Evolutionary conservation across 2,888 invertebrate genomes (phyloP).

Genomic region (Eupithecia abbreviata): DNA sequence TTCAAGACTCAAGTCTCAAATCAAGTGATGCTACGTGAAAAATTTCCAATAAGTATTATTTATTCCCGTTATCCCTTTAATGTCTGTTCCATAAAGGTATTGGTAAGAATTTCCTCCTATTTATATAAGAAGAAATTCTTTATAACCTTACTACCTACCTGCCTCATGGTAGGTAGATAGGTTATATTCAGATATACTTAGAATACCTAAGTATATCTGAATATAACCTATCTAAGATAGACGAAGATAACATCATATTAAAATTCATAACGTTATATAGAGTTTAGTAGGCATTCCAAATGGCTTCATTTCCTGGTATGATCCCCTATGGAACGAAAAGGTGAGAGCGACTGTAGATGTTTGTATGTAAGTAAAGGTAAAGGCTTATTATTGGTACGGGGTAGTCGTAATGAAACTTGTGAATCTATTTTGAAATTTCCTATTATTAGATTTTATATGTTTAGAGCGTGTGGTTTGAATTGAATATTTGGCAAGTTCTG

Average conservation of each 20-base stretch:
- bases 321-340: not conserved
- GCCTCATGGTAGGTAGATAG: too few species aligned
- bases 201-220: not conserved
- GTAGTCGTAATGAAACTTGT: not conserved
- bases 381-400: not conserved
- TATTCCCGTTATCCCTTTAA: not conserved
- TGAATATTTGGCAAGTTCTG: not conserved
- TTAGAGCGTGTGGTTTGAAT: not conserved
- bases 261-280: slow-evolving; percentile 1
- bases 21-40: not conserved
- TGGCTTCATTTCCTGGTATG: slow-evolving; percentile 11
- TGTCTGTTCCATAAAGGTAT: not conserved
- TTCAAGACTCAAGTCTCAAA: too few species aligned
- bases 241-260: not conserved
- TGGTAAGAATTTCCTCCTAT: not conserved
- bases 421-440: slow-evolving; percentile 1
- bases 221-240: not conserved
- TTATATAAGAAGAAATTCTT: too few species aligned
- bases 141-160: too few species aligned
- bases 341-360: not conserved
- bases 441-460: not conserved
- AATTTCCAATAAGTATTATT: not conserved
- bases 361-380: not conserved
- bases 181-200: too few species aligned
- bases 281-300: slow-evolving; percentile 1